phyloP scores from a whole-genome alignment of 37 sponge, comb jelly and placozoan genomes.

The Geodia barretti region DNA sequence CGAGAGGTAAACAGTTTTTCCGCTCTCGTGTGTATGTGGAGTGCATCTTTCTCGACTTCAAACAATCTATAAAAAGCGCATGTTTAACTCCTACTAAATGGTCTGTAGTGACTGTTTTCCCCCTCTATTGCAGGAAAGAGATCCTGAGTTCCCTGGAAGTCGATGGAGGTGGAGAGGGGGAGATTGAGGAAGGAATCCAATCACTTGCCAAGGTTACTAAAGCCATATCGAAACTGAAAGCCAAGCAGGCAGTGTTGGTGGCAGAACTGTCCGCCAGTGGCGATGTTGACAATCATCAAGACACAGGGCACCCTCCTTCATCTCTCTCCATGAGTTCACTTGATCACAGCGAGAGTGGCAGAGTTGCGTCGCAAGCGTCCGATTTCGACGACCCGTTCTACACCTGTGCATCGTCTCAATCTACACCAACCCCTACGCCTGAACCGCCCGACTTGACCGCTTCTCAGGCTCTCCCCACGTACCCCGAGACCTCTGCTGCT shows the following conservation, averaged over 20 bases:
- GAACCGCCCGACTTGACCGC: not conserved
- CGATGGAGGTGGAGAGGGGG: slow-evolving; percentile 29
- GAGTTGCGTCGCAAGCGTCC: not conserved
- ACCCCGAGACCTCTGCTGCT: not conserved
- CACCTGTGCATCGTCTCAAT: not conserved
- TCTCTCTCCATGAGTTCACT: not conserved
- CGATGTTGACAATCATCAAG: not conserved
- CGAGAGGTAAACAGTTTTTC: no score
- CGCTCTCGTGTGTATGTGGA: not conserved
- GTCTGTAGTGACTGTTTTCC: no score
- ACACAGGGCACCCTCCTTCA: not conserved
- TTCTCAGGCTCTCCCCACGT: not conserved
- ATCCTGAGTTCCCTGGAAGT: no score
- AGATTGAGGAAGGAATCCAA: not conserved
- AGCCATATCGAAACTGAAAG: not conserved
- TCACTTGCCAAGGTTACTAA: slow-evolving; percentile 1
- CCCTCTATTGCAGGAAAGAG: no score
- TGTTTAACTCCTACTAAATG: no score
- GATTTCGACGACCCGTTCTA: not conserved
- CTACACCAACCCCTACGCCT: not conserved
- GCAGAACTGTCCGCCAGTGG: not conserved
- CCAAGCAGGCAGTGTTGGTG: not conserved
- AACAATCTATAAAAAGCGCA: no score
- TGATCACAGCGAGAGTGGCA: not conserved
- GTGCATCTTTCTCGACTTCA: not conserved